Percentiles rank a stretch among this genome's conserved stretches.
Conservation (phyloP, 2,888 invertebrate species). For the Cephus sareptanus region DNA sequence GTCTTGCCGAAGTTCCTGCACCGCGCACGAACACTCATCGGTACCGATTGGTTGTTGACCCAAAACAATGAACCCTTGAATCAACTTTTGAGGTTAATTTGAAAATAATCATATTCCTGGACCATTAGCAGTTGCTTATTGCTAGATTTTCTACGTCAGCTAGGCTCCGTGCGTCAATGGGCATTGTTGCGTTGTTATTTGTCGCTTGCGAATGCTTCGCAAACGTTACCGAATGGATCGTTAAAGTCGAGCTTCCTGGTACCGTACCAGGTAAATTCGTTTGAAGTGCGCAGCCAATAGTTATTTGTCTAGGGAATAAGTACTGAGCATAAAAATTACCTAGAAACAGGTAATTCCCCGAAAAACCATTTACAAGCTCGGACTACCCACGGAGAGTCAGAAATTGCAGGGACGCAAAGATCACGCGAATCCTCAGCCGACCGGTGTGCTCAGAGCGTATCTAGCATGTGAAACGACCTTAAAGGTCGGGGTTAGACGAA, state of each 20-base stretch:
- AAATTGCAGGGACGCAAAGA: neutral
- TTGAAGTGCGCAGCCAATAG: neutral
- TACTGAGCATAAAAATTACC: neutral
- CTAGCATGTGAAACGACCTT: neutral
- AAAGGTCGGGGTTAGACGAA: conserved; percentile 36
- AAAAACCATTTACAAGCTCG: neutral
- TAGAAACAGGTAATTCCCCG: neutral
- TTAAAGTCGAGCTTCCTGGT: neutral
- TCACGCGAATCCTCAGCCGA: neutral
- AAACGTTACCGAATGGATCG: conserved; percentile 1
- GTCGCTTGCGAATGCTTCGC: neutral
- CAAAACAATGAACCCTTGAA: neutral
- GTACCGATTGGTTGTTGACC: neutral
- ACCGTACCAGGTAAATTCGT: neutral
- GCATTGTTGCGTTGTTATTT: neutral
- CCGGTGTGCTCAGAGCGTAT: neutral
- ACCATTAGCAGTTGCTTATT: neutral
- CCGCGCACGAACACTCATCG: neutral
- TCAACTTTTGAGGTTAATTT: neutral
- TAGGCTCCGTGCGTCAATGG: conserved; percentile 1
- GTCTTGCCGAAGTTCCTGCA: neutral
- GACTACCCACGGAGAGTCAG: neutral
- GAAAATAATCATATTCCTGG: neutral
- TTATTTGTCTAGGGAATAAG: neutral
- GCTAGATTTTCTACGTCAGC: neutral